Base-by-base conservation (phyloP, 1,140 invertebrate species). In the Ganaspis sp. region DNA sequence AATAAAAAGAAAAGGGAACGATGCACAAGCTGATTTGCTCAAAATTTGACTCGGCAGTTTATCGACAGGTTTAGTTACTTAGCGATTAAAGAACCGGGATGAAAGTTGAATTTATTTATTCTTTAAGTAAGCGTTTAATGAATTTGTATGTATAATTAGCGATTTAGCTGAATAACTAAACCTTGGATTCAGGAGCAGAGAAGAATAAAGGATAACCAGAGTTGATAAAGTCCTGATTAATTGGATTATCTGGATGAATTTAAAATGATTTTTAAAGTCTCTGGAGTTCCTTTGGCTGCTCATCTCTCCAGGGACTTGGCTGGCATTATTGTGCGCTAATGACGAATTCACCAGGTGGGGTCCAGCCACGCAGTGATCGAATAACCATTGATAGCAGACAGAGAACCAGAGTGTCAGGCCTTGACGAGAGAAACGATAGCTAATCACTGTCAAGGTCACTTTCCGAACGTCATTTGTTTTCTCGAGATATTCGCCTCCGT, bases 401-500 rank as follows among this genome's bases (percentile, higher is more conserved):
- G 86, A 89, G 80, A 87, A 88, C 85, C 84, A 87, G 85, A 87
- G 81, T 86, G 82, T 86, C 80, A 86, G 85, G 89, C 90, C 90
- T 91, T 91, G 90, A 91, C 89, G 78, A 90, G 78, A 90, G 90
- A 85, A 85, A 90, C 88, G 87, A 82, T 91, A 90, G 90, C 90
- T 91, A 91, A 91, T 91, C 90, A 88, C 90, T 91, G 90, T 91
- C 90, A 91, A 91, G 90, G 88, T 91, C 90, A 85, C 90, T 91
- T 90, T 87, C 90, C 87, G 90, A 91, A 89, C 90, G 90, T 91
- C 90, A 91, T 91, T 91, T 91, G 88, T 89, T 91, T 88, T 91
- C 90, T 86, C 90, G 90, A 78, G 89, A 91, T 91, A 91, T 91
- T 90, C 89, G 88, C 84, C 90, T 90, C 86, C 90, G 87, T 87